These are phyloP conservation scores for Lutraria rhynchaena DNA, from an alignment of 1,140 invertebrate species.

Conservation along the genomic window DNA sequence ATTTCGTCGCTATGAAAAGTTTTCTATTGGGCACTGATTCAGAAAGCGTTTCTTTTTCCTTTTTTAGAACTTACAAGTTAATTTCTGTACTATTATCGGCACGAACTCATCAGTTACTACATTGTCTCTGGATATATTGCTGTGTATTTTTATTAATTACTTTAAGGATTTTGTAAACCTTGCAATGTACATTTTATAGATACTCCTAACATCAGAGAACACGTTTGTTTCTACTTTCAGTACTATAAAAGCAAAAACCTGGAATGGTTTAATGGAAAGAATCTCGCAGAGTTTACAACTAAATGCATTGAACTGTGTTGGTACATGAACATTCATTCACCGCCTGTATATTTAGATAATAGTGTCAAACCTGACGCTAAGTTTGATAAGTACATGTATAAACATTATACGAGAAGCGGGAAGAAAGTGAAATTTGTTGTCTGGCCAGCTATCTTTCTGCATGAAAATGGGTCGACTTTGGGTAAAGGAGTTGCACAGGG, in stretches of 20 bases:
- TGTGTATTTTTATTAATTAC: too few species aligned
- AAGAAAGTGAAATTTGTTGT: conserved; percentile 13
- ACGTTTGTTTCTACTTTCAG: not conserved
- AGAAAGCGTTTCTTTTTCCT: too few species aligned
- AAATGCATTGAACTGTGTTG: conserved; percentile 4
- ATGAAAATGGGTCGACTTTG: not conserved
- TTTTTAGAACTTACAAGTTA: too few species aligned
- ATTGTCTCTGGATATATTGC: too few species aligned
- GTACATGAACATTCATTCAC: not conserved
- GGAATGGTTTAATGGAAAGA: not conserved
- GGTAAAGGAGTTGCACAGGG: conserved; percentile 23
- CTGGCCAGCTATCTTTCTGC: conserved; percentile 1
- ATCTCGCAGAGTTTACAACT: not conserved
- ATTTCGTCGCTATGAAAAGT: too few species aligned
- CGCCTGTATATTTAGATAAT: not conserved
- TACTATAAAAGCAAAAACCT: not conserved
- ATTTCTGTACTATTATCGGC: too few species aligned
- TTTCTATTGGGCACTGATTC: too few species aligned
- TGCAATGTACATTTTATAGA: too few species aligned
- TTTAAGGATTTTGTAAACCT: too few species aligned
- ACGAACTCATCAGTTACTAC: too few species aligned
- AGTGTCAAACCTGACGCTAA: not conserved
- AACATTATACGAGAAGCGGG: conserved; percentile 7
- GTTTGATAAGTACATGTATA: conserved; percentile 12
- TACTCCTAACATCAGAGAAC: too few species aligned